These are phyloP conservation scores for Metallyticus violacea DNA, from an alignment of 2,888 invertebrate species.

Conservation along the genomic window DNA sequence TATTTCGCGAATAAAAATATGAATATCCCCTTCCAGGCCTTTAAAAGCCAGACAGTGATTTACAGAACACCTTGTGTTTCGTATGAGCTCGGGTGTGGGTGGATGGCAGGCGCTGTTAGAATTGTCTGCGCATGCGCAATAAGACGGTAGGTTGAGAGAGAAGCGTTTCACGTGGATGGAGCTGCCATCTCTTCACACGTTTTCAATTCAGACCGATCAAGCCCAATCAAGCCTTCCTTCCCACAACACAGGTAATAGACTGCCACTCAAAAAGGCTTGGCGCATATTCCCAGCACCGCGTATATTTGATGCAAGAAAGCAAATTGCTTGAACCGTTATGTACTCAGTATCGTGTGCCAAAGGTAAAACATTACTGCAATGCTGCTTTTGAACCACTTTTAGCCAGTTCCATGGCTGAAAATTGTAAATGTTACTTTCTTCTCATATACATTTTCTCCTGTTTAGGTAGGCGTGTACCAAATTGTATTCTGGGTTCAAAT, in stretches of 20 bases:
- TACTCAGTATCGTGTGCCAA: not conserved
- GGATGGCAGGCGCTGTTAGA: not conserved
- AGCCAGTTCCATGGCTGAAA: not conserved
- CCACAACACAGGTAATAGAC: not conserved
- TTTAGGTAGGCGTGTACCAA: too few species aligned
- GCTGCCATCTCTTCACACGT: conserved; percentile 4
- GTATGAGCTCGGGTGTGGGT: not conserved
- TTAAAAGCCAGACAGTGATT: too few species aligned
- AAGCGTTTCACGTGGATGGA: not conserved
- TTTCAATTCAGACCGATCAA: conserved; percentile 13
- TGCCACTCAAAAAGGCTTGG: not conserved
- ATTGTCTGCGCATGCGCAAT: not conserved
- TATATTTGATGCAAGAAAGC: not conserved
- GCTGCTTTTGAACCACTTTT: not conserved
- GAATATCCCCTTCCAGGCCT: too few species aligned
- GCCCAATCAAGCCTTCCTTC: not conserved
- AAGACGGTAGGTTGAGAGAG: not conserved
- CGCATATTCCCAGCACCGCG: not conserved
- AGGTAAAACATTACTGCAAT: not conserved
- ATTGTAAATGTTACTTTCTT: not conserved
- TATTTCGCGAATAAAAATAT: too few species aligned
- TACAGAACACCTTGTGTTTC: not conserved
- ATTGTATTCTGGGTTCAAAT: too few species aligned
- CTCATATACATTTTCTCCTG: not conserved
- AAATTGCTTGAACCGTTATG: not conserved